A percentile compares a stretch with the other conserved stretches of the same genome.
Evolutionary conservation across 2,797 vertebrate species (phyloP).

Genomic region (Botia kubotai): DNA sequence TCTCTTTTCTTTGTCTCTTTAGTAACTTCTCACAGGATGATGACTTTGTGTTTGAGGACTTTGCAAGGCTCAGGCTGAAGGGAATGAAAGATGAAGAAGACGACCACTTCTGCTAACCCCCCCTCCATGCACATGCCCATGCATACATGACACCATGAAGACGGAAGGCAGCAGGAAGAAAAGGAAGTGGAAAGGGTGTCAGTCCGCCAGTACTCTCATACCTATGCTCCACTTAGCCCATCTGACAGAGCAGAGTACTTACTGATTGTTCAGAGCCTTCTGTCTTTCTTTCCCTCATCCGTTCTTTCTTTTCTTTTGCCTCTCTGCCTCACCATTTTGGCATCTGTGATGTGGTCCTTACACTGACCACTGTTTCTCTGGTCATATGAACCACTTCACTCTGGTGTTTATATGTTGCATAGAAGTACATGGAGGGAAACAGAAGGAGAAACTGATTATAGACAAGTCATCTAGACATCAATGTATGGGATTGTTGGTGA

Average conservation of each 20-base stretch:
- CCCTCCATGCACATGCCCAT: background rate
- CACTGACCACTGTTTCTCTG: conserved; percentile 33
- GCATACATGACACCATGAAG: conserved; percentile 4
- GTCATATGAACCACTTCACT: conserved; percentile 32
- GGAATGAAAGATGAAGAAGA: conserved; percentile 82
- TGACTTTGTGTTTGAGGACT: conserved; percentile 89
- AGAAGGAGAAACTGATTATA: conserved; percentile 5
- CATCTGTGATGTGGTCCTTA: conserved; percentile 49
- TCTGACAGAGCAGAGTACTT: conserved; percentile 50
- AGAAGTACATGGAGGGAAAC: conserved; percentile 30
- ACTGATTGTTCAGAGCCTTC: conserved; percentile 49
- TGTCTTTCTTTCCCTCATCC: conserved; percentile 20
- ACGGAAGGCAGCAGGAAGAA: background rate
- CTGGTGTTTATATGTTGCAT: conserved; percentile 39
- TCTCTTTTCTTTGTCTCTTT: conserved; percentile 41
- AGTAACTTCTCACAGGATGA: conserved; percentile 78
- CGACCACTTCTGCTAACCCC: conserved; percentile 79
- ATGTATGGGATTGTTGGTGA: conserved; percentile 18
- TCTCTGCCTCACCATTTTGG: conserved; percentile 27
- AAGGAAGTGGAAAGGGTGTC: conserved; percentile 35
- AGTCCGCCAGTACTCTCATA: conserved; percentile 49
- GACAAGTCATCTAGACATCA: conserved; percentile 17
- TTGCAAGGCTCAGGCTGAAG: conserved; percentile 83
- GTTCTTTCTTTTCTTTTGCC: conserved; percentile 27
- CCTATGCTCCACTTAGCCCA: conserved; percentile 54